phyloP scores from a whole-genome alignment of 37 sponge, comb jelly and placozoan genomes.

The Hexactinellida sp. region DNA sequence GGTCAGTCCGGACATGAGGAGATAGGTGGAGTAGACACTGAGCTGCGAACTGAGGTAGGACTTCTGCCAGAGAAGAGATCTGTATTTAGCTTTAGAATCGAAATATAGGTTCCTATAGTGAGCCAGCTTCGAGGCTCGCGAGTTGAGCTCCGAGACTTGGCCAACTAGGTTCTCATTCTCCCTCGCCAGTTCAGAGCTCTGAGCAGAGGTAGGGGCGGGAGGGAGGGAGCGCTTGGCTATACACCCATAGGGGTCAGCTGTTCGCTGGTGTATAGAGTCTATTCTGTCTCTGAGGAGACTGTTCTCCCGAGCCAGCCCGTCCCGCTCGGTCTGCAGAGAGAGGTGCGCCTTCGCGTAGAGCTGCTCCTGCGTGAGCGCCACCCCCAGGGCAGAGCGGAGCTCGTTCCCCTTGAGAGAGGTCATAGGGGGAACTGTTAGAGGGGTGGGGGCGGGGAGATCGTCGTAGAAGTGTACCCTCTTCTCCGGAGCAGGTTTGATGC shows the following conservation, averaged over 20 bases:
- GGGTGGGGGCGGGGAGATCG: neutral
- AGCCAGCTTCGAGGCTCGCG: neutral
- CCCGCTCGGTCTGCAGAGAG: conserved; percentile 6
- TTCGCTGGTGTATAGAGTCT: neutral
- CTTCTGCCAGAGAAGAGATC: neutral
- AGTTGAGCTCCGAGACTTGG: neutral
- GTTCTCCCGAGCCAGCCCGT: neutral
- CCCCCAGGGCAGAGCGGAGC: neutral
- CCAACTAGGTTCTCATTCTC: neutral
- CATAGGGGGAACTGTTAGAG: neutral
- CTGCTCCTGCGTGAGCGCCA: neutral
- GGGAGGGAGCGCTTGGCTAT: neutral
- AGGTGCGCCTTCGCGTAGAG: neutral
- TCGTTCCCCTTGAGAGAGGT: neutral
- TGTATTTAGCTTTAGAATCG: neutral
- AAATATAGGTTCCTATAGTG: neutral
- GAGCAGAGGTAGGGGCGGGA: neutral
- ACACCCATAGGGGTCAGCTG: neutral
- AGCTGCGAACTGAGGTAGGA: neutral
- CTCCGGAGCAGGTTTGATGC: neutral
- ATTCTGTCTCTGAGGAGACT: neutral
- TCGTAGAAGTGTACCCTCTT: neutral
- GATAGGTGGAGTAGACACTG: neutral
- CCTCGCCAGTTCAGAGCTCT: neutral
- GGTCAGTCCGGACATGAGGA: neutral